These are phyloP conservation scores for Pegoplata infirma DNA, from an alignment of 2,888 invertebrate species.

Conservation along the genomic window DNA sequence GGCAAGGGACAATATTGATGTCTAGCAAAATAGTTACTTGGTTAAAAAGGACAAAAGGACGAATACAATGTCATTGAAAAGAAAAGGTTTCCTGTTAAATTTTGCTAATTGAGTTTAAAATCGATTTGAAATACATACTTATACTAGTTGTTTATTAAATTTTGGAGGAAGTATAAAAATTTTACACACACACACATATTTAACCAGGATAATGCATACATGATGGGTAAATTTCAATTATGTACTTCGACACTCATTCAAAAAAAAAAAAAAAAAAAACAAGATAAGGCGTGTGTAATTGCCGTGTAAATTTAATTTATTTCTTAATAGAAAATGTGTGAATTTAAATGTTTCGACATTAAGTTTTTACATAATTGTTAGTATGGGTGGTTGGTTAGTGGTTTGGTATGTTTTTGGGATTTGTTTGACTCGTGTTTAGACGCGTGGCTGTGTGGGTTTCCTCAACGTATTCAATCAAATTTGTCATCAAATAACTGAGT, in stretches of 20 bases:
- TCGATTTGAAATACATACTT: constrained; percentile 73
- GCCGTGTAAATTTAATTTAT: constrained; percentile 78
- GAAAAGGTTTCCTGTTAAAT: constrained; percentile 13
- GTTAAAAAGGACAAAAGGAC: neutral
- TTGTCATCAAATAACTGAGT: constrained; percentile 66
- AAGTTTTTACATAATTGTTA: too few species aligned
- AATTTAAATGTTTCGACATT: constrained; percentile 50
- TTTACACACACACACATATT: neutral
- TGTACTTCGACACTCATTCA: neutral
- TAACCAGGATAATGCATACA: neutral
- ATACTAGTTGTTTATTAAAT: constrained; percentile 32
- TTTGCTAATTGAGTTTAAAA: constrained; percentile 78
- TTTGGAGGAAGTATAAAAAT: constrained; percentile 44
- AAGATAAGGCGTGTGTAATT: constrained; percentile 72
- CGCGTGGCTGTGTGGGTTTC: constrained; percentile 64
- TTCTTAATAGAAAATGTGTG: constrained; percentile 55
- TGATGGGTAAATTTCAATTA: neutral
- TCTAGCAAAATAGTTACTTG: constrained; percentile 10
- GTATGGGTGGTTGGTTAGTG: constrained; percentile 39
- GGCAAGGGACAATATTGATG: constrained; percentile 50
- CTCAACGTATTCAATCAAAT: constrained; percentile 41
- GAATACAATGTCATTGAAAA: neutral
- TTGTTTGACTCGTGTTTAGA: constrained; percentile 62
- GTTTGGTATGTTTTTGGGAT: constrained; percentile 22
- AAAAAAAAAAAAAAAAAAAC: too few species aligned